These are phyloP conservation scores for Mamestra brassicae DNA, from an alignment of 2,888 invertebrate genomes.

Conservation along the genomic window DNA sequence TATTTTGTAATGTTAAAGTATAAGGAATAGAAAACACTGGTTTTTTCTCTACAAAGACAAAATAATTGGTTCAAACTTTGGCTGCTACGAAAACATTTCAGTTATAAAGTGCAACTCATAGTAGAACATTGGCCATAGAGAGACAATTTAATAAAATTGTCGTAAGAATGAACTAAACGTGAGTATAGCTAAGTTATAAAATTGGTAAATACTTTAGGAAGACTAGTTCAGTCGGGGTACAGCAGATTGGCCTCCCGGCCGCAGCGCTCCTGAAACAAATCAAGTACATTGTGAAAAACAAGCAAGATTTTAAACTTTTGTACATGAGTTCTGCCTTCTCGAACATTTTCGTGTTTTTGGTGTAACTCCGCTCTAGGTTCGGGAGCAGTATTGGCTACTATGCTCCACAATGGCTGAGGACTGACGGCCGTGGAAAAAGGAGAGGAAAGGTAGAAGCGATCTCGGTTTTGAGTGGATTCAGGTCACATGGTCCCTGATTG, in stretches of 20 bases:
- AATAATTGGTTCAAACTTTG: constrained; percentile 12
- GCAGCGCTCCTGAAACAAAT: constrained; percentile 77
- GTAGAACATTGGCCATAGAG: constrained; percentile 14
- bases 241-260: constrained; percentile 67
- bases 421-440: no score
- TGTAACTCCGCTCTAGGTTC: no score
- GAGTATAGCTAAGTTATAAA: constrained; percentile 31
- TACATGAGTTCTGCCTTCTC: no score
- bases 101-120: constrained; percentile 13
- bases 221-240: constrained; percentile 64
- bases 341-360: no score
- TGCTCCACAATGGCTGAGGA: no score
- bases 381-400: no score
- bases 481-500: no score
- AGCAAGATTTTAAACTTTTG: background rate
- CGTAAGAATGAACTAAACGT: constrained; percentile 40
- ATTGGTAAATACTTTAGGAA: constrained; percentile 48
- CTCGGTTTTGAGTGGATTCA: no score
- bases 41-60: constrained; percentile 34
- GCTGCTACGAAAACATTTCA: constrained; percentile 1
- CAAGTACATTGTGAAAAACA: background rate
- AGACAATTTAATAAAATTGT: constrained; percentile 53
- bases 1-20: constrained; percentile 22
- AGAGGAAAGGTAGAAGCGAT: no score
- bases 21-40: background rate